Conservation (phyloP, 2,888 invertebrate species). For the Ganaspis brasiliensis region DNA sequence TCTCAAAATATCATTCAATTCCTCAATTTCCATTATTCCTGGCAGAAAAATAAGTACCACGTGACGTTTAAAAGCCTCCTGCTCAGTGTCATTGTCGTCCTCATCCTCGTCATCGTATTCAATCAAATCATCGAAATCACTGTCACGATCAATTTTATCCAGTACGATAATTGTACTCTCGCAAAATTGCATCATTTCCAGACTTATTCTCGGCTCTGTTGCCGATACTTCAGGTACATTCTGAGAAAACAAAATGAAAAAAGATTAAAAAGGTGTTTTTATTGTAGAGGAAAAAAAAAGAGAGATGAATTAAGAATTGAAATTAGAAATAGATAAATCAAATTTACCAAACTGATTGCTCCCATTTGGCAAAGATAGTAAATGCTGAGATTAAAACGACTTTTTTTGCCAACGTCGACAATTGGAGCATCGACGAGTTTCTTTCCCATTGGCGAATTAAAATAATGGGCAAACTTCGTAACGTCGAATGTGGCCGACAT, state of each 20-base stretch:
- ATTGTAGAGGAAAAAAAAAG: too few species aligned
- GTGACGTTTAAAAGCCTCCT: slow-evolving; percentile 79
- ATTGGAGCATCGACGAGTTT: slow-evolving; percentile 82
- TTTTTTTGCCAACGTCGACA: slow-evolving; percentile 82
- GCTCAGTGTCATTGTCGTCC: slow-evolving; percentile 74
- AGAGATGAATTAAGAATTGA: too few species aligned
- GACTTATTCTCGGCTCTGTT: slow-evolving; percentile 84
- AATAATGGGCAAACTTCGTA: slow-evolving; percentile 87
- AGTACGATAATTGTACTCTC: slow-evolving; percentile 84
- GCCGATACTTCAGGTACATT: slow-evolving; percentile 80
- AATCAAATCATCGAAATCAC: slow-evolving; percentile 50
- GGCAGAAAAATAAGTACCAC: slow-evolving; percentile 95
- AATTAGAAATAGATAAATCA: slow-evolving; percentile 27
- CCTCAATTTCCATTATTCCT: slow-evolving; percentile 92
- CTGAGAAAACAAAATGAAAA: slow-evolving; percentile 12
- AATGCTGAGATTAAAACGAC: slow-evolving; percentile 83
- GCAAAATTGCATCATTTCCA: slow-evolving; percentile 84
- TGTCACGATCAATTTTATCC: slow-evolving; percentile 82
- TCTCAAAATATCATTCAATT: slow-evolving; percentile 82
- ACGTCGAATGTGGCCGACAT: slow-evolving; percentile 97
- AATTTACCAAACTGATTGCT: slow-evolving; percentile 73
- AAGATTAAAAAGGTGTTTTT: slow-evolving; percentile 41
- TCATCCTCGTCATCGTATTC: slow-evolving; percentile 60
- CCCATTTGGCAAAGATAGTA: slow-evolving; percentile 84
- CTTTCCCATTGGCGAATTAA: slow-evolving; percentile 80